Base-by-base conservation (phyloP, 2,113 vertebrate genomes). In the Myxocyprinus asiaticus region DNA sequence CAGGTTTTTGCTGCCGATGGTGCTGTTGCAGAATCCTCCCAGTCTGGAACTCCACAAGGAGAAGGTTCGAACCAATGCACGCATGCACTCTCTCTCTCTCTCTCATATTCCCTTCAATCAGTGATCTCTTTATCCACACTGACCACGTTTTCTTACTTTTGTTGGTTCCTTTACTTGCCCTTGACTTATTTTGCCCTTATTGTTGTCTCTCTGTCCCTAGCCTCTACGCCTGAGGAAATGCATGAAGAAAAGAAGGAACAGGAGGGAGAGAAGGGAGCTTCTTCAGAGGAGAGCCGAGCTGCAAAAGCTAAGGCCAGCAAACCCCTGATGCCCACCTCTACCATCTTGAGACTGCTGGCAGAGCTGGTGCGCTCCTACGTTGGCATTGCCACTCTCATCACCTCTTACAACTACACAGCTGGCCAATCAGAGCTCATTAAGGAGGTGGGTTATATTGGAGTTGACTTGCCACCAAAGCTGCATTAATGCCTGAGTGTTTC, bases 391-490 rank as follows among this genome's bases (percentile, higher is more conserved):
- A 95, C 96, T 0, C 88, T 98, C 69, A 98, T 98, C 50, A 95
- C 96, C 81, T 95, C 95, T 87, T 98, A 98, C 91, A 95, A 93
- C 92, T 98, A 97, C 83, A 96, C 95, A 1, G 95, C 96, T 43
- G 96, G 96, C 77, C 96, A 98, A 84, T 97, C 96, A 0, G 96
- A 97, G 84, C 94, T 98, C n/a, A 97, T 98, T 85, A 98, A 97
- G 86, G 96, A 98, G 94, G 96, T 96, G 79, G 42, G 92, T 78
- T 8, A 51, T 22, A 50, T 56, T 33, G 1, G 22, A 33, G 22
- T 33, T 33, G 22, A 33, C 22, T 33, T 33, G 22, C 22, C 22
- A 33, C 22, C 1, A 33, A 33, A 33, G 22, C 22, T 33, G 22
- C 22, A 33, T 33, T 33, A 33, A 33, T 3, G 3, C 3, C 3